Evolutionary conservation across 2,797 vertebrate genomes (phyloP), one percentile per base, ranked within the genome.

Genomic region (Gallirallus australis): DNA sequence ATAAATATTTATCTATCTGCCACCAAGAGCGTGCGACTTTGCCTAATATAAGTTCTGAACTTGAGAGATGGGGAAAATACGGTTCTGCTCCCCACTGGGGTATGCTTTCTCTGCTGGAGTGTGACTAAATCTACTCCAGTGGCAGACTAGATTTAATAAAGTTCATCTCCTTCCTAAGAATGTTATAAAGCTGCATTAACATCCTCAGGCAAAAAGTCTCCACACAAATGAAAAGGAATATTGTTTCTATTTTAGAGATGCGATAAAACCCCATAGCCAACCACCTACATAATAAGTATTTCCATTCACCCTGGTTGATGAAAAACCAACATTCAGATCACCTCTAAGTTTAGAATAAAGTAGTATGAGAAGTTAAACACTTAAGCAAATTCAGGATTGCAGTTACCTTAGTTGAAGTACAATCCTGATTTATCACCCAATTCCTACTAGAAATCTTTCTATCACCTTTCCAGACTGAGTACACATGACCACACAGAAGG

Each of bases 201-300:
- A 89, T 94, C 96, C 95, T 89, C 86, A 86, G 96, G 95, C 92
- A 82, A 95, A 90, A 90, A 92, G 83, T 90, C 88, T 79, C 66
- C 90, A 82, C 66, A 89, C 70, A 95, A 96, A 96, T 92, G 73
- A 94, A 96, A 96, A 93, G 95, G 92, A 95, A 84, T 96, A 95
- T 94, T 92, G 86, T 93, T 96, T 96, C 94, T 94, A 90, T 94
- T 96, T 96, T 83, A 86, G 88, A 95, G 77, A 94, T 48, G 63
- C 2, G 59, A 94, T 82, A 94, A 96, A 93, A 93, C 42, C 63
- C 73, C 3, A 3, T 86, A 93, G 88, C 59, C 86, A 94, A 56
- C 68, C 86, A 90, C 93, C 88, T 84, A 95, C 86, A 21, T 39
- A 82, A 11, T 77, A 83, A 90, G 50, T 56, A 65, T 83, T 94